Evolutionary conservation across 2,888 invertebrate genomes (phyloP).

Genomic region (Ochropleura leucogaster): DNA sequence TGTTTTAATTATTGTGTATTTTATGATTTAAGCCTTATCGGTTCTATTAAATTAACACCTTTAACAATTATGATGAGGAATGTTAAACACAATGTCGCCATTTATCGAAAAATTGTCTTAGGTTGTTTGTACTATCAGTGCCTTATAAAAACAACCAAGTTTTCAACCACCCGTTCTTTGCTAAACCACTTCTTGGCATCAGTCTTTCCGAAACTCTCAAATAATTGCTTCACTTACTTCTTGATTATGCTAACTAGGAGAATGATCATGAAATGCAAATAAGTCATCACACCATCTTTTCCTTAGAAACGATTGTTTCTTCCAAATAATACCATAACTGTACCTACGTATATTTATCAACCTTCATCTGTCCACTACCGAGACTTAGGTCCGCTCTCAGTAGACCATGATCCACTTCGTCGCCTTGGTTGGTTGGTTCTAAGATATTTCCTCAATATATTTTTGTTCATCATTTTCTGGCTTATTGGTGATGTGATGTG

Average conservation of each 20-base stretch:
- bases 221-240: neutral
- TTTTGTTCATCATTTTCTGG: no score
- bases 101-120: neutral
- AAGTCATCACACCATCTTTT: neutral
- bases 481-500: no score
- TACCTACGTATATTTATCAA: neutral
- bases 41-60: neutral
- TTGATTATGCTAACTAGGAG: no score
- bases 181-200: neutral
- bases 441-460: no score
- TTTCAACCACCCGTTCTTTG: neutral
- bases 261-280: no score
- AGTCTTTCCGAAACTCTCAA: neutral
- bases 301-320: no score
- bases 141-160: neutral
- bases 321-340: no score
- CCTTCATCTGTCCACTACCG: neutral
- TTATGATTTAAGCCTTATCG: neutral
- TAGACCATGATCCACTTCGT: no score
- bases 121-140: neutral
- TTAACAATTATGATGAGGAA: neutral
- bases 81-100: neutral
- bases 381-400: no score
- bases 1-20: constrained; percentile 14
- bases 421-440: no score